Percentiles rank a stretch among this genome's conserved stretches.
Conservation (phyloP, 1,140 invertebrate genomes). For the Heliothis subflexa region DNA sequence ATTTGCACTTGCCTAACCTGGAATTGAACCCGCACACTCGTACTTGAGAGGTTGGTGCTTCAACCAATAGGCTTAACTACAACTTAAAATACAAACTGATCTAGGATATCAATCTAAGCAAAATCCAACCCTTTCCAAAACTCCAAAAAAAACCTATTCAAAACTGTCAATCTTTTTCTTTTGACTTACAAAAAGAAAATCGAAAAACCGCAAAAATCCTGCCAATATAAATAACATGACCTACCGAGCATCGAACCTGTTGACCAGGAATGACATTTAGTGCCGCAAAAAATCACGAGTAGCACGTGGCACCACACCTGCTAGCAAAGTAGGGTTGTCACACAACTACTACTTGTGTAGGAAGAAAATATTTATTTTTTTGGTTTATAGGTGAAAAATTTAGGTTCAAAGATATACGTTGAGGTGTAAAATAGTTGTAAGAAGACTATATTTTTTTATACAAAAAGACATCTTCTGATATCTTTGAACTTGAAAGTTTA, state of each 20-base stretch:
- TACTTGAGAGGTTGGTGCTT: too few species aligned
- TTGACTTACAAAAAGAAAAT: too few species aligned
- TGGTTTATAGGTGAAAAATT: too few species aligned
- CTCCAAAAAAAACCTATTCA: not conserved
- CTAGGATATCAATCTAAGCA: too few species aligned
- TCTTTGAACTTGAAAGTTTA: too few species aligned
- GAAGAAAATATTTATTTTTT: not conserved
- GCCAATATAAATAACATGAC: conserved; percentile 26
- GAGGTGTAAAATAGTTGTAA: not conserved
- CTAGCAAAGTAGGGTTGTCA: conserved; percentile 44
- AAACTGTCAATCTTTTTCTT: too few species aligned
- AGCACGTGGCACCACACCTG: conserved; percentile 61
- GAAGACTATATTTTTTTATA: not conserved
- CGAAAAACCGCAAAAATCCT: not conserved
- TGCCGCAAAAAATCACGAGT: conserved; percentile 66
- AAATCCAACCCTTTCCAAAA: too few species aligned
- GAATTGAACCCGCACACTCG: too few species aligned
- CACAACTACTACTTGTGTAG: not conserved
- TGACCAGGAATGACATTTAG: conserved; percentile 66
- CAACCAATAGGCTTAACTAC: too few species aligned
- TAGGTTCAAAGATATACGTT: too few species aligned
- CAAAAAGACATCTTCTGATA: not conserved
- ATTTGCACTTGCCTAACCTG: too few species aligned
- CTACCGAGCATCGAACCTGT: conserved; percentile 57
- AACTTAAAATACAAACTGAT: too few species aligned